A percentile compares a stretch with the other conserved stretches of the same genome.
phyloP scores from a whole-genome alignment of 2,888 invertebrate species.

The Lochmaea crataegi region DNA sequence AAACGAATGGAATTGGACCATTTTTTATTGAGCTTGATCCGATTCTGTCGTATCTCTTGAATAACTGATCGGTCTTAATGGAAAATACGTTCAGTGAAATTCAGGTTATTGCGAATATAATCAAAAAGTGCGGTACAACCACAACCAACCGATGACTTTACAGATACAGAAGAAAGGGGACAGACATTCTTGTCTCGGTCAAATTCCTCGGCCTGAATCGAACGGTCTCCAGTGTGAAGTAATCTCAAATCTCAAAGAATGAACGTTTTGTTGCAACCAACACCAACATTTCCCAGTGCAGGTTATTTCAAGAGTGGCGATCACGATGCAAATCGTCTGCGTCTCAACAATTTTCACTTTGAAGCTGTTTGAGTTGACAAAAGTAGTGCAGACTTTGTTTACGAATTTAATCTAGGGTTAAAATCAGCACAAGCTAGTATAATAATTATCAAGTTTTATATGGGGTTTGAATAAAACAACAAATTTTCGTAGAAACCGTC shows the following conservation, averaged over 20 bases:
- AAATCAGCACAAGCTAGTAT: neutral
- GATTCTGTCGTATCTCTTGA: slow-evolving; percentile 12
- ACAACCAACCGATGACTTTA: slow-evolving; percentile 18
- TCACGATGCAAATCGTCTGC: neutral
- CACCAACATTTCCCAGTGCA: slow-evolving; percentile 19
- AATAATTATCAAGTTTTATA: no score
- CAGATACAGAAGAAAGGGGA: slow-evolving; percentile 31
- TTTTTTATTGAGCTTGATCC: slow-evolving; percentile 4
- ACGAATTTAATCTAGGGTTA: neutral
- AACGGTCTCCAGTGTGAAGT: slow-evolving; percentile 23
- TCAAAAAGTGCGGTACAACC: slow-evolving; percentile 29
- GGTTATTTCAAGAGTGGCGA: slow-evolving; percentile 8
- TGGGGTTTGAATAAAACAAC: no score
- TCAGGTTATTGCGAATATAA: slow-evolving; percentile 33
- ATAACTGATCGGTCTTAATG: slow-evolving; percentile 19
- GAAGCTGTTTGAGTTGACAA: neutral
- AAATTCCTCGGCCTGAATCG: slow-evolving; percentile 34
- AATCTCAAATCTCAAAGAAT: slow-evolving; percentile 20
- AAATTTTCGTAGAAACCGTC: no score
- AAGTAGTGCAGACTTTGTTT: neutral
- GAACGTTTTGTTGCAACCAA: slow-evolving; percentile 8
- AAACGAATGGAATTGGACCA: neutral
- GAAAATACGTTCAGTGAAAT: slow-evolving; percentile 24
- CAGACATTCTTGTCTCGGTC: slow-evolving; percentile 34
- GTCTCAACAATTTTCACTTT: slow-evolving; percentile 11